Conservation (phyloP, 2,888 invertebrate genomes). For the Acanthacorydalis orientalis region DNA sequence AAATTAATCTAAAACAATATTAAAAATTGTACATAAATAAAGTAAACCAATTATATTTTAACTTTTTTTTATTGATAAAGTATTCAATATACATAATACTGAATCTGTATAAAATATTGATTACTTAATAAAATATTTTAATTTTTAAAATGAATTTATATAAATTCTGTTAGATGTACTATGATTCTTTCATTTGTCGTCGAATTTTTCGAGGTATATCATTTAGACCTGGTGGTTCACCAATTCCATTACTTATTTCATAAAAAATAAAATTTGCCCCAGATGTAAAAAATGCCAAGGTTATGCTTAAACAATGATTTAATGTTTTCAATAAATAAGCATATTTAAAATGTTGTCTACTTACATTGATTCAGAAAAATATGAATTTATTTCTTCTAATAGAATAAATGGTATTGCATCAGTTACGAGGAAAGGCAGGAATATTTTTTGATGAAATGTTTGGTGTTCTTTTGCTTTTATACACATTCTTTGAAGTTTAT, state of each 20-base stretch:
- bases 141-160: not conserved
- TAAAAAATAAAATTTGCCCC: constrained; percentile 31
- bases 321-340: not conserved
- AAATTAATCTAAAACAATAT: no score
- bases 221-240: constrained; percentile 13
- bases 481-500: constrained; percentile 23
- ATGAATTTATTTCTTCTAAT: constrained; percentile 17
- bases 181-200: not conserved
- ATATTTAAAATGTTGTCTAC: not conserved
- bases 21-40: no score
- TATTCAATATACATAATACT: no score
- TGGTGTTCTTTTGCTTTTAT: constrained; percentile 25
- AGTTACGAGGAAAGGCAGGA: constrained; percentile 25
- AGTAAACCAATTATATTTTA: no score
- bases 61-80: no score
- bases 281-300: constrained; percentile 26
- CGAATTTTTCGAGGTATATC: no score
- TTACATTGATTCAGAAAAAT: no score
- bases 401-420: constrained; percentile 22
- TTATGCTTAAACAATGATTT: constrained; percentile 14
- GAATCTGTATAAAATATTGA: no score
- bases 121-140: no score
- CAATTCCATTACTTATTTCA: constrained; percentile 22
- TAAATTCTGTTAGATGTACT: not conserved
- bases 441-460: constrained; percentile 20